phyloP scores from a whole-genome alignment of 92 coral and sea anemone genomes.

The Parazoanthus atlanticus region DNA sequence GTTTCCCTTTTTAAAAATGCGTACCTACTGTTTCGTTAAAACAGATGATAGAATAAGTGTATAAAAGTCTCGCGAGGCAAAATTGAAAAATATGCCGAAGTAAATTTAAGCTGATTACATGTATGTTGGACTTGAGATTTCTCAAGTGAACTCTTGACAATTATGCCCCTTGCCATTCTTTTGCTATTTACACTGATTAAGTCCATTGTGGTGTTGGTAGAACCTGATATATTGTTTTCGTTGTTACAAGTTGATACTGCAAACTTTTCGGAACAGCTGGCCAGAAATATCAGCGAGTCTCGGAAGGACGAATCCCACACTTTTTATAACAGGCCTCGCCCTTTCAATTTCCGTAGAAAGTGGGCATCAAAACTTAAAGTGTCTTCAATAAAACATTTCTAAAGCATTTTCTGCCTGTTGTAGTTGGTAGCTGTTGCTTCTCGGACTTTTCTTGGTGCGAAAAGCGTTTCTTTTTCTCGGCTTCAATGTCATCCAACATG shows the following conservation, averaged over 20 bases:
- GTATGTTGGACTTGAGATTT: background rate
- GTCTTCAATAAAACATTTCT: background rate
- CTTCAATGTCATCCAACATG: background rate
- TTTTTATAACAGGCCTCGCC: background rate
- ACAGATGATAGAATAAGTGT: background rate
- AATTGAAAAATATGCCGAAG: background rate
- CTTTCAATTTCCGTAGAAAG: conserved; percentile 2
- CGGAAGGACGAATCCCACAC: background rate
- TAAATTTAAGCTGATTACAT: too few relatives aligned
- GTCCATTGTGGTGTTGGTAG: too few relatives aligned
- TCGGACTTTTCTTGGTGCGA: background rate
- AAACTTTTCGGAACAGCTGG: background rate
- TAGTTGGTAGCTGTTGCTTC: background rate
- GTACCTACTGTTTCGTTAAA: background rate
- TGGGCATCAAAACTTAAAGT: background rate
- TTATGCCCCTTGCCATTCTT: too few relatives aligned
- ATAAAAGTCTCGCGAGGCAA: background rate
- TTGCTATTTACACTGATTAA: background rate
- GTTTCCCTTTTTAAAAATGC: background rate
- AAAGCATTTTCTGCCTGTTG: background rate
- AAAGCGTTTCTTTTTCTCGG: too few relatives aligned
- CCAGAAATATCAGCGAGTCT: background rate
- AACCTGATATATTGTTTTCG: too few relatives aligned
- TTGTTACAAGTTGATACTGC: too few relatives aligned
- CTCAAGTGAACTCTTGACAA: background rate